Evolutionary conservation across 2,797 vertebrate species (phyloP).

Genomic region (Malurus splendens): DNA sequence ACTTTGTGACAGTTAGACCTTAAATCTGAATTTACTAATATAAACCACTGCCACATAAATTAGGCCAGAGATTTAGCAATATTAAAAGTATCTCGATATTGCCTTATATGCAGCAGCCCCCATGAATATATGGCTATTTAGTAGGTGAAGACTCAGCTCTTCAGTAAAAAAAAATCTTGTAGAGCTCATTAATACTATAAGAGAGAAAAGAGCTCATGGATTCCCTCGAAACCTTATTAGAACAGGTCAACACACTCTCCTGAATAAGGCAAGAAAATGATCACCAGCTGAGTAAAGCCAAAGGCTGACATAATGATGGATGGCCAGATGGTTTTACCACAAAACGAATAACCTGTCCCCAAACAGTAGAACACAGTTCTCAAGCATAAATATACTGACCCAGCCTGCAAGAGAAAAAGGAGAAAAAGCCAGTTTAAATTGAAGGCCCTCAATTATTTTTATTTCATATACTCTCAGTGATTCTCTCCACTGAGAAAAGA

Average conservation of each 20-base stretch:
- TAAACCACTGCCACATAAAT: neutral
- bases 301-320: constrained; percentile 45
- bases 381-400: neutral
- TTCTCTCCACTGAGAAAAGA: neutral
- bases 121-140: neutral
- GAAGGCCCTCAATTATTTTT: neutral
- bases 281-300: constrained; percentile 49
- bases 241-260: neutral
- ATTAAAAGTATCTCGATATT: too few species aligned
- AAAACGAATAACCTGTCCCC: neutral
- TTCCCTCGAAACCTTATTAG: constrained; percentile 15
- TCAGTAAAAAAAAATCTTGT: neutral
- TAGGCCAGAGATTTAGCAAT: neutral
- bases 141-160: neutral
- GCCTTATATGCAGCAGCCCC: neutral
- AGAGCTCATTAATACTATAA: neutral
- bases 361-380: constrained; percentile 2
- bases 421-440: neutral
- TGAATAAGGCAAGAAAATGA: constrained; percentile 37
- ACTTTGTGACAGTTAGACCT: neutral
- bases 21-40: neutral
- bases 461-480: neutral
- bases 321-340: constrained; percentile 9
- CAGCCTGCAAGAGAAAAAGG: neutral
- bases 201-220: neutral